Evolutionary conservation across 2,797 vertebrate species (phyloP).

Genomic region (Decapterus maruadsi): DNA sequence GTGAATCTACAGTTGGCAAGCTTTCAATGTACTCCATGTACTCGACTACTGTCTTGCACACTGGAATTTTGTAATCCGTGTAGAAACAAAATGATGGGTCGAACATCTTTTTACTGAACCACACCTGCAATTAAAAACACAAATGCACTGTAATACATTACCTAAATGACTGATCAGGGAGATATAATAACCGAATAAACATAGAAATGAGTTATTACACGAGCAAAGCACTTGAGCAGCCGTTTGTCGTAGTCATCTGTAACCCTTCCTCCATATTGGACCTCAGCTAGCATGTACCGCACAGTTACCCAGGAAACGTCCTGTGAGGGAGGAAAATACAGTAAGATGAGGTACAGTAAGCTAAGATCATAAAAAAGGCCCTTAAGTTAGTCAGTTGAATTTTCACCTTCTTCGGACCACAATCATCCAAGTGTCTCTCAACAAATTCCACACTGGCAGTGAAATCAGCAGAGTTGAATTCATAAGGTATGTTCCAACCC

Average conservation of each 20-base stretch:
- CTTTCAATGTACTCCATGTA: conserved; percentile 88
- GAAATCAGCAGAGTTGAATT: conserved; percentile 90
- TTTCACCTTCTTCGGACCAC: conserved; percentile 73
- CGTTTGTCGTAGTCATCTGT: conserved; percentile 90
- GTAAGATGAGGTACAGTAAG: background rate
- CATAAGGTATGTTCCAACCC: conserved; percentile 91
- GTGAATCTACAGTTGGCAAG: conserved; percentile 86
- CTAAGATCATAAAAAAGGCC: conserved; percentile 62
- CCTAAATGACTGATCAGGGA: background rate
- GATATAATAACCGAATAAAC: background rate
- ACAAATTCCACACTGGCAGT: conserved; percentile 89
- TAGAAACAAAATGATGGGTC: conserved; percentile 88
- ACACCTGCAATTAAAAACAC: conserved; percentile 80
- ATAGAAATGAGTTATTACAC: conserved; percentile 50
- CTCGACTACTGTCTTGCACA: conserved; percentile 86
- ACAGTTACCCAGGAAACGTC: conserved; percentile 89
- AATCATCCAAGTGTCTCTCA: conserved; percentile 86
- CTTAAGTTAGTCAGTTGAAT: background rate
- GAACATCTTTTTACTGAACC: conserved; percentile 89
- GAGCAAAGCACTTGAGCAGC: conserved; percentile 89
- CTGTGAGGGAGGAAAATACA: conserved; percentile 55
- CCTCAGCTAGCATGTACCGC: conserved; percentile 87
- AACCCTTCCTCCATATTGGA: conserved; percentile 88
- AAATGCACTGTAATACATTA: background rate
- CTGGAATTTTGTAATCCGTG: conserved; percentile 87